Conservation (phyloP, 2,797 vertebrate genomes). For the Anguilla obscura region DNA sequence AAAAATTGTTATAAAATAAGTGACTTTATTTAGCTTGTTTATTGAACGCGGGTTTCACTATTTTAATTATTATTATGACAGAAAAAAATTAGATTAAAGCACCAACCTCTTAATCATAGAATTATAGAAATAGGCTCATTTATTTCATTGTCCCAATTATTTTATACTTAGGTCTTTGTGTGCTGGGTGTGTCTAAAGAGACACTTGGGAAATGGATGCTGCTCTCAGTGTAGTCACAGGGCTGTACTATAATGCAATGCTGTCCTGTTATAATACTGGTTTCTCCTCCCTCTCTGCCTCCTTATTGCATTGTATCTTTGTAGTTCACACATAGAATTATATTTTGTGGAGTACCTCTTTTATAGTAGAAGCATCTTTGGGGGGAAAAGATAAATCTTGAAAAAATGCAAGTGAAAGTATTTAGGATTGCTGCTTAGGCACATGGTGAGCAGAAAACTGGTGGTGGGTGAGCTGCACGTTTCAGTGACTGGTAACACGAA, state of each 20-base stretch:
- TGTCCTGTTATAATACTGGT: background rate
- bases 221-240: background rate
- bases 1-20: background rate
- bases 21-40: too few species aligned
- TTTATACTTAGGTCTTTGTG: conserved; percentile 1
- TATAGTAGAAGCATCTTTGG: background rate
- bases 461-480: too few species aligned
- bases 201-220: background rate
- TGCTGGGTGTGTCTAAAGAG: background rate
- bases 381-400: background rate
- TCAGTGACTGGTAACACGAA: too few species aligned
- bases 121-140: background rate
- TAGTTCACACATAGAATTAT: background rate
- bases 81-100: background rate
- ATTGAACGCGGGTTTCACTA: too few species aligned
- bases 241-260: background rate
- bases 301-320: background rate
- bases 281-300: background rate
- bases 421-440: background rate
- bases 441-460: too few species aligned
- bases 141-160: background rate
- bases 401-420: background rate
- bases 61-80: too few species aligned
- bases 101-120: background rate
- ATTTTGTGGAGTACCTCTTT: background rate